A percentile compares a stretch with the other conserved stretches of the same genome.
Evolutionary conservation across 1,140 invertebrate genomes (phyloP).

Genomic region (Musca vetustissima): DNA sequence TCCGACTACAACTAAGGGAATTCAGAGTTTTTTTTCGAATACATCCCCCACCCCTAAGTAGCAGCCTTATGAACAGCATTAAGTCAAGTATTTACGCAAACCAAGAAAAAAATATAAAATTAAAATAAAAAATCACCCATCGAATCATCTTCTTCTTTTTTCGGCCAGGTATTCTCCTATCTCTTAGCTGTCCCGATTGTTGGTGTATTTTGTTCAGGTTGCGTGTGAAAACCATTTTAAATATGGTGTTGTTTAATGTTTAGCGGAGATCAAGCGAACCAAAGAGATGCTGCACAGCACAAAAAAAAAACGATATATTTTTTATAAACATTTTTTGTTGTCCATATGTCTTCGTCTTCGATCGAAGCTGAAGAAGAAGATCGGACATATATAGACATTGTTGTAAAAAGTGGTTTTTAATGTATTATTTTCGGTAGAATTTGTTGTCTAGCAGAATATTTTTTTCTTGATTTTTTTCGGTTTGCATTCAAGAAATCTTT

Average conservation of each 20-base stretch:
- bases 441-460: too few relatives aligned
- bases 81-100: constrained; percentile 16
- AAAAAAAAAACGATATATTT: constrained; percentile 10
- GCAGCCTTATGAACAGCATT: neutral
- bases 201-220: constrained; percentile 17
- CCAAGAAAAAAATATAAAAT: neutral
- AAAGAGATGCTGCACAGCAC: too few relatives aligned
- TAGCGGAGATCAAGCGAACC: neutral
- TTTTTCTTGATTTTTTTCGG: too few relatives aligned
- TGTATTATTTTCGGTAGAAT: too few relatives aligned
- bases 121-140: neutral
- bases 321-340: constrained; percentile 16
- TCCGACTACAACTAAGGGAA: too few relatives aligned
- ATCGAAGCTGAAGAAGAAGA: too few relatives aligned
- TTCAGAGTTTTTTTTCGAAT: too few relatives aligned
- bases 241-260: constrained; percentile 24
- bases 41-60: too few relatives aligned
- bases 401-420: too few relatives aligned
- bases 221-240: constrained; percentile 31
- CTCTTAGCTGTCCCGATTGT: constrained; percentile 1
- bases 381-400: too few relatives aligned
- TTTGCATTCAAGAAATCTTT: too few relatives aligned
- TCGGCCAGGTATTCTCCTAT: neutral
- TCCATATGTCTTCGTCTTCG: neutral
- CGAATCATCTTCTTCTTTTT: neutral